Evolutionary conservation across 2,113 vertebrate species (phyloP).

Genomic region (Prunella himalayana): DNA sequence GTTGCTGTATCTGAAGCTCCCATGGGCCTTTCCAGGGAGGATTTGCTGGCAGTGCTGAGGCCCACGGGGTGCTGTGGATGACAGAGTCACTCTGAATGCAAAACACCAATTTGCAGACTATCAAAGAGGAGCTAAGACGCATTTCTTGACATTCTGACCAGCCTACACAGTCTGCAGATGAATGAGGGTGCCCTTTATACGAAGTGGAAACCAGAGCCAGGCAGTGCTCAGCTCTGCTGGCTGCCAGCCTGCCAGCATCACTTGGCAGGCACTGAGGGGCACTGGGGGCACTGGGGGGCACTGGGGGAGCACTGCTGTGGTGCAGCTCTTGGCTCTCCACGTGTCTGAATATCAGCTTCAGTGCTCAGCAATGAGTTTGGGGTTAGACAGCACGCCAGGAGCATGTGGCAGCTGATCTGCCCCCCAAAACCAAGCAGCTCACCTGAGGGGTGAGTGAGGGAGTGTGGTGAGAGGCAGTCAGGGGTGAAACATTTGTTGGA

Average conservation of each 20-base stretch:
- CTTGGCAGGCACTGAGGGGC: conserved; percentile 1
- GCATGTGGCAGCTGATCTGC: not conserved
- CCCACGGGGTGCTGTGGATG: not conserved
- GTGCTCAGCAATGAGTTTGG: not conserved
- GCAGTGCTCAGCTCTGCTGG: conserved; percentile 31
- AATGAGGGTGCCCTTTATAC: conserved; percentile 24
- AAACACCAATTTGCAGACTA: not conserved
- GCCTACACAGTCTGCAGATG: conserved; percentile 48
- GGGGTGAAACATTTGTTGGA: not conserved
- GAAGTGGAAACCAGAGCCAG: not conserved
- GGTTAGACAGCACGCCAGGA: not conserved
- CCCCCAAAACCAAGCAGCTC: not conserved
- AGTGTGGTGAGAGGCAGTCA: not conserved
- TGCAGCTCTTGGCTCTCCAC: not conserved
- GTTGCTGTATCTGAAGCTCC: not conserved
- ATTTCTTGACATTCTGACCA: conserved; percentile 25
- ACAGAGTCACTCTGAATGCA: not conserved
- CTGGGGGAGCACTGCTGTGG: not conserved
- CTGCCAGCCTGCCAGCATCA: not conserved
- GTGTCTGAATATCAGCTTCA: not conserved
- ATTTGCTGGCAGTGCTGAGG: not conserved
- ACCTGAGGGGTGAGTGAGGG: rapidly evolving
- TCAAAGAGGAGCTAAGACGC: conserved; percentile 14
- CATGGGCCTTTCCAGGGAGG: rapidly evolving
- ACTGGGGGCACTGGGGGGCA: not conserved